Percentiles rank a stretch among this genome's conserved stretches.
Evolutionary conservation across 2,888 invertebrate genomes (phyloP).

Genomic region (Ophion obscuratus): DNA sequence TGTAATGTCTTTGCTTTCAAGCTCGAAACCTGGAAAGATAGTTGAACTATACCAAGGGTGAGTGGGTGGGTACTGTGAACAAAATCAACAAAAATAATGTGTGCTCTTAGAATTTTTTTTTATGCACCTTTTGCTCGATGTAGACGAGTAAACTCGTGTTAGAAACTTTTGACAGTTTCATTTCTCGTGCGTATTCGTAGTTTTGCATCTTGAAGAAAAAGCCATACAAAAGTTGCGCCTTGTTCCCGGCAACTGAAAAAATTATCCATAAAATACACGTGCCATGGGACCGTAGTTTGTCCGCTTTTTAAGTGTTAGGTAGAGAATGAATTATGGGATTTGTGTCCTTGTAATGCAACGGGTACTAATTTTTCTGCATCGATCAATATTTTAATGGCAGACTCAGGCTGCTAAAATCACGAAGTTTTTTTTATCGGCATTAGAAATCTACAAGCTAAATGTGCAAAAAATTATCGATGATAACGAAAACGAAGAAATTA

Average conservation of each 20-base stretch:
- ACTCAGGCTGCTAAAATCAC: background rate
- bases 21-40: constrained; percentile 77
- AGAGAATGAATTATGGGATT: background rate
- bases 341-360: background rate
- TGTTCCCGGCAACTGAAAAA: background rate
- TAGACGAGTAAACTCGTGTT: constrained; percentile 3
- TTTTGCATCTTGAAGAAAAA: constrained; percentile 1
- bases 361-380: no score
- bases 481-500: background rate
- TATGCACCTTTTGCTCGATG: background rate
- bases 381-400: background rate
- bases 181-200: constrained; percentile 12
- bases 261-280: constrained; percentile 1
- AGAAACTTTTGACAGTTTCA: background rate
- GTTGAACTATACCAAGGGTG: constrained; percentile 77
- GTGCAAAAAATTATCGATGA: no score
- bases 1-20: constrained; percentile 75
- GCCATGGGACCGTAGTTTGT: background rate
- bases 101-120: background rate
- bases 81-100: constrained; percentile 7
- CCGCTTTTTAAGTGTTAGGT: constrained; percentile 32
- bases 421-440: no score
- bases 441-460: no score
- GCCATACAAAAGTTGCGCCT: background rate
- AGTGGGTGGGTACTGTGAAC: constrained; percentile 74